Conservation (phyloP, 2,888 invertebrate genomes). For the Melikaiella ostensackeni region DNA sequence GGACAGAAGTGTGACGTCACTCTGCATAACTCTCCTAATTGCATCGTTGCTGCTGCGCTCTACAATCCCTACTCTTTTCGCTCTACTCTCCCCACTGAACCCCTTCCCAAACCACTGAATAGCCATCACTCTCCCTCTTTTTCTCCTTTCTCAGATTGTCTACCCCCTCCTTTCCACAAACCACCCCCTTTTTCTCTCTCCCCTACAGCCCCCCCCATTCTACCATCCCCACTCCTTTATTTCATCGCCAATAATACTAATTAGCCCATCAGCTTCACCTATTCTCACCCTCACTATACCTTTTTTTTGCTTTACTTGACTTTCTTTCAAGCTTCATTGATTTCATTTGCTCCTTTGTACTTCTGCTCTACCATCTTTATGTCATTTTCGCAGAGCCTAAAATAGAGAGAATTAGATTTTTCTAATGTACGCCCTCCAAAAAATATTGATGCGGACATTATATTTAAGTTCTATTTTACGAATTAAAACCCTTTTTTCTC, state of each 20-base stretch:
- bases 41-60: conserved; percentile 72
- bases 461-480: too few relatives aligned
- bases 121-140: background rate
- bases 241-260: background rate
- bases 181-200: background rate
- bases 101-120: background rate
- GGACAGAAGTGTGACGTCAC: conserved; percentile 75
- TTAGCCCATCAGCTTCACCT: background rate
- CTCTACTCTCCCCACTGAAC: background rate
- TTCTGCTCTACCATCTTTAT: background rate
- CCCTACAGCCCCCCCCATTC: background rate
- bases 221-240: background rate
- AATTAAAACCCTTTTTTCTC: too few relatives aligned
- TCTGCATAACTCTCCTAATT: conserved; percentile 77
- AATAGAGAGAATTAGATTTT: too few relatives aligned
- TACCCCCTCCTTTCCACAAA: background rate
- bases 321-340: background rate
- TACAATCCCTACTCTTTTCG: conserved; percentile 28
- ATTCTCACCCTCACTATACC: background rate
- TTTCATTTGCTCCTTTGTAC: background rate
- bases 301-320: background rate
- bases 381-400: background rate
- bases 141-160: background rate
- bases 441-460: too few relatives aligned
- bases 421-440: too few relatives aligned